A percentile compares a stretch with the other conserved stretches of the same genome.
Evolutionary conservation across 1,140 invertebrate genomes (phyloP).

Genomic region (Lepidurus packardi): DNA sequence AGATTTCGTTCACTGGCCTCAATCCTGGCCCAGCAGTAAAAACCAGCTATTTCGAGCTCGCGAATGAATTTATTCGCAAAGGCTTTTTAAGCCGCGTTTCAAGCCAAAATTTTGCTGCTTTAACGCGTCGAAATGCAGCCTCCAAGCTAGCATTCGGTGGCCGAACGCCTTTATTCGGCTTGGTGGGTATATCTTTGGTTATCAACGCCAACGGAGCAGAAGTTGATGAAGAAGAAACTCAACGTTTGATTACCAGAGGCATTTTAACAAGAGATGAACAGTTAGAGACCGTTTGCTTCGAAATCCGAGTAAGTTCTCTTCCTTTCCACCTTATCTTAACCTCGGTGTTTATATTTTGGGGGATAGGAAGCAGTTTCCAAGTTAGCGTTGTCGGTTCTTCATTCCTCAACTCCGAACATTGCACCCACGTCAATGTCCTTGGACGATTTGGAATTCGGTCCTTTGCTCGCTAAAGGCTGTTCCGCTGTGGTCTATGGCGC

Average conservation of each 20-base stretch:
- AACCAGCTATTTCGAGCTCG: not conserved
- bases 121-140: not conserved
- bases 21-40: not conserved
- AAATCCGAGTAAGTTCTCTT: conserved; percentile 57
- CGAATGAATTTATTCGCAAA: not conserved
- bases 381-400: conserved; percentile 19
- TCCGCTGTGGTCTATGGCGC: conserved; percentile 75
- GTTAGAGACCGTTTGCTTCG: conserved; percentile 68
- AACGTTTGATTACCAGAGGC: conserved; percentile 45
- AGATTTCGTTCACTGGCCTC: not conserved
- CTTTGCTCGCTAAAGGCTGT: conserved; percentile 70
- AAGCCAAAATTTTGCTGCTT: not conserved
- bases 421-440: conserved; percentile 46
- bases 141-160: not conserved
- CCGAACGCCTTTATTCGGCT: not conserved
- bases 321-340: not conserved
- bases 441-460: conserved; percentile 60
- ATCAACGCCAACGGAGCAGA: not conserved
- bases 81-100: conserved; percentile 6
- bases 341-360: too few relatives aligned
- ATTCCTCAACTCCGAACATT: conserved; percentile 29
- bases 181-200: not conserved
- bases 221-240: conserved; percentile 27
- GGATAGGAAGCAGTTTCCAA: conserved; percentile 30
- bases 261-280: conserved; percentile 73